Evolutionary conservation across 2,113 vertebrate species (phyloP).

Genomic region (Oncorhynchus clarkii): DNA sequence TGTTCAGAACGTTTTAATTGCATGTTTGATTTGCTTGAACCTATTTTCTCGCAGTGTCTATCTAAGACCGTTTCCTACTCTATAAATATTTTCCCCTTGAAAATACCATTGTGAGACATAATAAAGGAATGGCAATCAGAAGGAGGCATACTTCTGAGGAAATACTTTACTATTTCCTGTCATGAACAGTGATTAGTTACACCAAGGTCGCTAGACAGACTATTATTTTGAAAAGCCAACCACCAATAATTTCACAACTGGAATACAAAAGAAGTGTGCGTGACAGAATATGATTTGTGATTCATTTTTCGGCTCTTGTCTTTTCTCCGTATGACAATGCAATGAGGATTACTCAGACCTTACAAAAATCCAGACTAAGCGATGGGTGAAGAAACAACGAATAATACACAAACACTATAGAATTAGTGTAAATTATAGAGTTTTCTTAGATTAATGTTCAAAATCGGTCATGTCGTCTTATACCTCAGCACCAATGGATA

Average conservation of each 20-base stretch:
- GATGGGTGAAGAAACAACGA: no score
- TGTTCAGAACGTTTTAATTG: constrained; percentile 57
- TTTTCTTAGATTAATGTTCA: no score
- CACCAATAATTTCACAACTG: constrained; percentile 30
- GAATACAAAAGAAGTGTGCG: constrained; percentile 26
- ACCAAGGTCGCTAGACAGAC: constrained; percentile 28
- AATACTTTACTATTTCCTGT: constrained; percentile 29
- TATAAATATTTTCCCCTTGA: constrained; percentile 37
- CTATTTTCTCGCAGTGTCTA: constrained; percentile 46
- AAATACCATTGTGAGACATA: constrained; percentile 60
- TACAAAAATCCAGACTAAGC: constrained; percentile 7
- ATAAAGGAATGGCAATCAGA: constrained; percentile 60
- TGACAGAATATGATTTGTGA: neutral
- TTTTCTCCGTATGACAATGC: constrained; percentile 22
- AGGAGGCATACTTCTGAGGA: constrained; percentile 36
- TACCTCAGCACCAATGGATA: no score
- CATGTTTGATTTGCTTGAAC: constrained; percentile 52
- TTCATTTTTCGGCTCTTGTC: no score
- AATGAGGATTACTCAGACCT: constrained; percentile 18
- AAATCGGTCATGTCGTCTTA: no score
- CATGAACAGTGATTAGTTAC: constrained; percentile 49
- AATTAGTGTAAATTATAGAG: no score
- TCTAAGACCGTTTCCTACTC: constrained; percentile 47
- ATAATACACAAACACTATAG: no score
- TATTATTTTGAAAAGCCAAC: constrained; percentile 50